Evolutionary conservation across 2,113 vertebrate genomes (phyloP), one percentile per base, ranked within the genome.

Genomic region (Phainopepla nitens): DNA sequence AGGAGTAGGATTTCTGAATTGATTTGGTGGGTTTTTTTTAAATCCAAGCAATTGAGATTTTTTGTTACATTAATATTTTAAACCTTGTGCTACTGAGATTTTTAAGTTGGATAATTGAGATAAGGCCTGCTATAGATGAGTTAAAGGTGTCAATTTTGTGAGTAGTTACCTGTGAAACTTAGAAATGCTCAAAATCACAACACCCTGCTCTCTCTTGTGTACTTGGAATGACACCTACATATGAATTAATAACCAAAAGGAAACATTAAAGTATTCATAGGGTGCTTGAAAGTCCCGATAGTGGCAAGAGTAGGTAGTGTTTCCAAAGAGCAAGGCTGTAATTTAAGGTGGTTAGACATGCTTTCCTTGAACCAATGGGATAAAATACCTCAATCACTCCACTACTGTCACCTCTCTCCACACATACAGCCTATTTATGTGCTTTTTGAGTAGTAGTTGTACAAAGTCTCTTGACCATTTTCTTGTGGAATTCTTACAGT

Each of bases 401-500:
- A 8, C 16, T 7, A 3, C 36, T 68, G 56, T 29, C 35, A 9
- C 39, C 13, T 50, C 39, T 78, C 4, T 57, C 14, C 49, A 15
- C 15, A 4, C 44, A 66, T 61, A 33, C 15, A 53, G 8, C 11
- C 20, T 35, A 4, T 45, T 76, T 27, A n/a, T 62, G 19, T 50
- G 28, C 9, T 85, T 18, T 78, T 70, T 66, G 21, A 56, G 10
- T 22, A 68, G 29, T 28, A 50, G 17, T 17, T 77, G 29, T 50
- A 20, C 27, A 35, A 54, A 11, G 13, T 39, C 35, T 44, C 22
- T 36, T 64, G 31, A 36, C 18, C 27, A 1, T 56, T 91, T 79
- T 71, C 49, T 60, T 33, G 25, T 0, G 0, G 1, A 36, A 41
- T 18, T 54, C 77, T 72, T 76, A 15, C 2, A 29, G 0, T 90